A percentile compares a stretch with the other conserved stretches of the same genome.
Conservation (phyloP, 2,797 vertebrate species). For the Sorex maritimensis region DNA sequence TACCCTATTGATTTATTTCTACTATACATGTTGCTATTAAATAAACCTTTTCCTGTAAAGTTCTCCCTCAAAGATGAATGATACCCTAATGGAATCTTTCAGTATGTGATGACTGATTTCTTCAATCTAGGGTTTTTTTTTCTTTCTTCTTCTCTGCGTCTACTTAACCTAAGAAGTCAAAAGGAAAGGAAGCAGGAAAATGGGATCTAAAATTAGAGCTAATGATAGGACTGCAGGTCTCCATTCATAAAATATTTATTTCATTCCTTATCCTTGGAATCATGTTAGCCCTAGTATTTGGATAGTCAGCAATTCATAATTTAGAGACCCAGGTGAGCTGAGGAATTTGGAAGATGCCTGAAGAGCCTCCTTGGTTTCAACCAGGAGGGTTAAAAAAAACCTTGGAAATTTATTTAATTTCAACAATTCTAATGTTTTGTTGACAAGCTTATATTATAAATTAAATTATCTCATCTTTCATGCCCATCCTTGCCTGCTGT, state of each 20-base stretch:
- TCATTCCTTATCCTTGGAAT: conserved; percentile 61
- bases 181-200: conserved; percentile 63
- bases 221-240: conserved; percentile 47
- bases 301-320: conserved; percentile 71
- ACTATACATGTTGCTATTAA: conserved; percentile 29
- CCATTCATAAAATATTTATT: conserved; percentile 74
- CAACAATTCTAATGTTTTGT: conserved; percentile 7
- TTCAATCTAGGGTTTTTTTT: conserved; percentile 58
- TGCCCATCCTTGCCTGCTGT: too few relatives aligned
- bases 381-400: conserved; percentile 35
- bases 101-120: conserved; percentile 62
- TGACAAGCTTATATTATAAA: neutral
- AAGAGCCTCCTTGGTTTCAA: conserved; percentile 66
- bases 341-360: neutral
- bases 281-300: conserved; percentile 64
- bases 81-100: conserved; percentile 57
- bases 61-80: conserved; percentile 48
- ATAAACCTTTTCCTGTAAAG: conserved; percentile 53
- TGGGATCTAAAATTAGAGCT: conserved; percentile 75
- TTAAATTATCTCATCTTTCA: too few relatives aligned
- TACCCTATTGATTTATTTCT: conserved; percentile 57
- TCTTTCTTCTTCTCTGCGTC: neutral
- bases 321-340: conserved; percentile 56
- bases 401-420: neutral
- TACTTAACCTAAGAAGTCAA: conserved; percentile 71